Conservation (phyloP, 2,113 vertebrate genomes). For the Rhynchomys soricoides region DNA sequence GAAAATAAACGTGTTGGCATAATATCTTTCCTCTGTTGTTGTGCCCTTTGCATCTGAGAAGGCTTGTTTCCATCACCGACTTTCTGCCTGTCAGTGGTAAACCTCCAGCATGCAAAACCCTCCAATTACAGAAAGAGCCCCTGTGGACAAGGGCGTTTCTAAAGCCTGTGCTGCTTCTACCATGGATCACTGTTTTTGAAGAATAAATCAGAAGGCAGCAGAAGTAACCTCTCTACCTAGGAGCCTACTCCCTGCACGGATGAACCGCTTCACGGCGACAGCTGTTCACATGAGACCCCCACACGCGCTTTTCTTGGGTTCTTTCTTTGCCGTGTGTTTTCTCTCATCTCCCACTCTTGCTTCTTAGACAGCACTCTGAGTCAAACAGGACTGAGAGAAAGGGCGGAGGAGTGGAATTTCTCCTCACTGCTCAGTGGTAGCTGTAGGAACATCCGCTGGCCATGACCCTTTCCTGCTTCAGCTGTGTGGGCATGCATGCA, state of each 20-base stretch:
- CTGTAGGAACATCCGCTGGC: not conserved
- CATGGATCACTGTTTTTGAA: conserved; percentile 35
- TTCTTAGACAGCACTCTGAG: not conserved
- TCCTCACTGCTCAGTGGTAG: not conserved
- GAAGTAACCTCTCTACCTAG: conserved; percentile 16
- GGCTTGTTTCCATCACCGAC: conserved; percentile 41
- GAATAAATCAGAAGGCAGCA: conserved; percentile 58
- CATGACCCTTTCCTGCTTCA: not conserved
- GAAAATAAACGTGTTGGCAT: conserved; percentile 69
- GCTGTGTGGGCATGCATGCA: not conserved
- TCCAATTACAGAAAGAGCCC: conserved; percentile 54
- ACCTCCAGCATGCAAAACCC: conserved; percentile 70
- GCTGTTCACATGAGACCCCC: not conserved
- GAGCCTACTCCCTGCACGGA: not conserved
- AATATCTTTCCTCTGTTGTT: conserved; percentile 62
- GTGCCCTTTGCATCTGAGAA: conserved; percentile 71
- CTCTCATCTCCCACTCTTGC: not conserved
- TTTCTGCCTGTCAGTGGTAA: conserved; percentile 73
- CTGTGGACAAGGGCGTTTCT: conserved; percentile 47
- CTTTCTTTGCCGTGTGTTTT: not conserved
- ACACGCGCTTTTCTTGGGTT: not conserved
- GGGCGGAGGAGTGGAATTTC: not conserved
- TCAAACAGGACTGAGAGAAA: not conserved
- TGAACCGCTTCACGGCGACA: not conserved
- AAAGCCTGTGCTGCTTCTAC: conserved; percentile 30